A percentile compares a stretch with the other conserved stretches of the same genome.
Conservation (phyloP, 2,797 vertebrate species). For the Podargus strigoides region DNA sequence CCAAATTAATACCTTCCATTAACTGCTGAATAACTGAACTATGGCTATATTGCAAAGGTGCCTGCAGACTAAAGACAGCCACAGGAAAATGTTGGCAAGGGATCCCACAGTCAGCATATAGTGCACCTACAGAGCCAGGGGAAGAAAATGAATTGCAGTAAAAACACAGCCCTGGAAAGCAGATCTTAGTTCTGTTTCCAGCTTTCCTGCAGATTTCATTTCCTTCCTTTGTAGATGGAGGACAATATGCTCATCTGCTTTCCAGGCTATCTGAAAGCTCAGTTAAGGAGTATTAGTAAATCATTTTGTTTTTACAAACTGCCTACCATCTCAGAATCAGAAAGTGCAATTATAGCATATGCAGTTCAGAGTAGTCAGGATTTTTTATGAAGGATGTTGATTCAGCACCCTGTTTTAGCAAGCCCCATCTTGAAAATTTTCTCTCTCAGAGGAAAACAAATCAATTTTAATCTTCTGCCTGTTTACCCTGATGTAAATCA, state of each 20-base stretch:
- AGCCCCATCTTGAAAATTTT: not conserved
- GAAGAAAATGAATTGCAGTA: not conserved
- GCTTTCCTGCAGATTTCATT: not conserved
- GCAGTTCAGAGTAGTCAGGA: not conserved
- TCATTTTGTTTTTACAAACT: not conserved
- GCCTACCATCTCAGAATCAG: not conserved
- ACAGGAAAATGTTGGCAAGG: not conserved
- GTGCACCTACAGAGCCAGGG: not conserved
- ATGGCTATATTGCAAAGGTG: not conserved
- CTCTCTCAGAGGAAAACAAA: not conserved
- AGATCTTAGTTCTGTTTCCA: not conserved
- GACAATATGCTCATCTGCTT: not conserved
- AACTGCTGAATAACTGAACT: not conserved
- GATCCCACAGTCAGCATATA: not conserved
- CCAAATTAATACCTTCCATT: not conserved
- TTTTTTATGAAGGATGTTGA: not conserved
- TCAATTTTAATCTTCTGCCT: constrained; percentile 42
- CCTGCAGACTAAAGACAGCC: not conserved
- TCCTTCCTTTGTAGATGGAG: not conserved
- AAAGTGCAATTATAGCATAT: not conserved
- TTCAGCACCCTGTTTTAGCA: constrained; percentile 5
- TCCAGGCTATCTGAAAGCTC: not conserved
- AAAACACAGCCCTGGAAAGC: not conserved
- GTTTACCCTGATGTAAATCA: constrained; percentile 18
- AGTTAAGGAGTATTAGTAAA: constrained; percentile 11